phyloP scores from a whole-genome alignment of 2,888 invertebrate species.

The Meta bourneti region DNA sequence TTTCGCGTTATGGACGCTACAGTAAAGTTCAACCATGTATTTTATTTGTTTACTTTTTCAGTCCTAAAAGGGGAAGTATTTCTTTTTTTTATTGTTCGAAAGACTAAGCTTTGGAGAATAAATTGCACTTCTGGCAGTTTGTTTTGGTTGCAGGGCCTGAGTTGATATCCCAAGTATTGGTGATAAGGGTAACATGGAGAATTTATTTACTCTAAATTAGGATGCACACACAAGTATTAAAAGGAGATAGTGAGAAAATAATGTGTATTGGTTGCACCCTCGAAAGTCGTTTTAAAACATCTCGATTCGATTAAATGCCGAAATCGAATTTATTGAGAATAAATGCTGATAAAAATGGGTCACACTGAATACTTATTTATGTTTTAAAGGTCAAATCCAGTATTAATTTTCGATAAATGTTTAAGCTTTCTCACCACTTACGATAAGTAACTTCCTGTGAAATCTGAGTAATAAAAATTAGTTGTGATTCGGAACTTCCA shows the following conservation, averaged over 20 bases:
- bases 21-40: slow-evolving; percentile 45
- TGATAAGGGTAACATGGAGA: slow-evolving; percentile 31
- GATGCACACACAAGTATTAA: slow-evolving; percentile 2
- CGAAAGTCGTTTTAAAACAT: background rate
- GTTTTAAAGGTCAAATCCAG: background rate
- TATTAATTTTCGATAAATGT: background rate
- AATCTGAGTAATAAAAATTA: background rate
- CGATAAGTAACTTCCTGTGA: background rate
- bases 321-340: background rate
- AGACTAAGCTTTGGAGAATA: slow-evolving; percentile 36
- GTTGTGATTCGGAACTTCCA: background rate
- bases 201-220: slow-evolving; percentile 57
- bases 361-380: background rate
- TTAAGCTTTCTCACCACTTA: background rate
- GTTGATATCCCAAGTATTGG: slow-evolving; percentile 22
- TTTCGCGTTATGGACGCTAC: slow-evolving; percentile 52
- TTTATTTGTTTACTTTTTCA: slow-evolving; percentile 14
- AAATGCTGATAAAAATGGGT: background rate
- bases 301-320: background rate
- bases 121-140: slow-evolving; percentile 35
- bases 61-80: background rate
- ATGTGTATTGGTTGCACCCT: background rate
- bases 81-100: slow-evolving; percentile 9
- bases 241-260: slow-evolving; percentile 7
- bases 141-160: background rate